phyloP scores from a whole-genome alignment of 2,797 vertebrate genomes.

The Pitangus sulphuratus region DNA sequence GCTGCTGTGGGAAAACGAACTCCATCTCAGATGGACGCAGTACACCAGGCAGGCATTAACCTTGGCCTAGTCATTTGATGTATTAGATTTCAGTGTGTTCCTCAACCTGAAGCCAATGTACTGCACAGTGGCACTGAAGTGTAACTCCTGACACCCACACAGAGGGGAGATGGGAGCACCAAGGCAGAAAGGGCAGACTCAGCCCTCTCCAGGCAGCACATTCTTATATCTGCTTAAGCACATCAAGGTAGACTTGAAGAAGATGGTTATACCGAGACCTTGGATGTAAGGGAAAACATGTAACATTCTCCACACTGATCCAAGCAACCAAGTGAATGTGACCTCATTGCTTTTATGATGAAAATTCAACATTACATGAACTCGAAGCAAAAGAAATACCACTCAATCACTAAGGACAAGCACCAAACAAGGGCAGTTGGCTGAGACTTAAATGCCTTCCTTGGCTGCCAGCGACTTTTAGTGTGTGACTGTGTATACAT shows the following conservation, averaged over 20 bases:
- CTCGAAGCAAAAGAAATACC: neutral
- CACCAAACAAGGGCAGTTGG: neutral
- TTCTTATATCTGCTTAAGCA: neutral
- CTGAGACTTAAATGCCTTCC: neutral
- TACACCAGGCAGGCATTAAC: neutral
- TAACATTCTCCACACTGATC: neutral
- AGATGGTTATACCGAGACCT: neutral
- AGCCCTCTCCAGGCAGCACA: accelerated
- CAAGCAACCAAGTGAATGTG: neutral
- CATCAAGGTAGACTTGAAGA: neutral
- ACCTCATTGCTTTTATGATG: neutral
- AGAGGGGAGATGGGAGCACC: neutral
- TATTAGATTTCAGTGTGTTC: neutral
- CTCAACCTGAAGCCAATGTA: neutral
- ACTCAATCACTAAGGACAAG: neutral
- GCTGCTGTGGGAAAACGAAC: neutral
- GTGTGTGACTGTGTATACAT: neutral
- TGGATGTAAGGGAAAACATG: neutral
- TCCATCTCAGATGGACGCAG: neutral
- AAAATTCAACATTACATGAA: neutral
- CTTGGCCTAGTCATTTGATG: neutral
- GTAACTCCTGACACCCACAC: neutral
- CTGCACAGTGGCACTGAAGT: accelerated
- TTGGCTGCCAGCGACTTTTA: neutral
- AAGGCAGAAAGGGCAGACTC: neutral